These are phyloP conservation scores for Caradrina clavipalpis DNA, from an alignment of 2,888 invertebrate genomes.

Conservation along the genomic window DNA sequence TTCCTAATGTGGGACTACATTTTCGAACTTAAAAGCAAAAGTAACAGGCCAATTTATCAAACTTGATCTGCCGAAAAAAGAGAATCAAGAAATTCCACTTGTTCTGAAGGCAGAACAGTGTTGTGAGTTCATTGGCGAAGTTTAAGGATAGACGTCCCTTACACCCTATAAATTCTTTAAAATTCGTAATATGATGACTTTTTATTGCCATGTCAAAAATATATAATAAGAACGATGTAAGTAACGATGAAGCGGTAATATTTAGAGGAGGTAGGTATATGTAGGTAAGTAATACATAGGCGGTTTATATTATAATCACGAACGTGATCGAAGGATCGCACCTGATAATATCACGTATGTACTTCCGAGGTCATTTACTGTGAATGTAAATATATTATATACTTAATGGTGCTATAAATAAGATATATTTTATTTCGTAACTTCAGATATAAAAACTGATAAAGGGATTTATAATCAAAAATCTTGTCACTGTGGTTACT, in stretches of 20 bases:
- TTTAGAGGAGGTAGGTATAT: constrained; percentile 4
- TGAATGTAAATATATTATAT: not conserved
- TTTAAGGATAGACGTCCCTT: no score
- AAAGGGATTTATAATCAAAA: constrained; percentile 24
- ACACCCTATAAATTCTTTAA: no score
- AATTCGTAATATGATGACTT: no score
- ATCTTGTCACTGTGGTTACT: not conserved
- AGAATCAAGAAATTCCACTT: no score
- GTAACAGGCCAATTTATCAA: no score
- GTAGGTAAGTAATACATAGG: constrained; percentile 2
- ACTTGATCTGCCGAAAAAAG: no score
- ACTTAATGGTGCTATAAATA: constrained; percentile 27
- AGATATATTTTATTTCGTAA: constrained; percentile 18
- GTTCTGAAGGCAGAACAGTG: no score
- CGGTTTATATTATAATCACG: constrained; percentile 51
- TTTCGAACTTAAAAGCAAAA: no score
- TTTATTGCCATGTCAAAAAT: no score
- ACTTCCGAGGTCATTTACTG: constrained; percentile 54
- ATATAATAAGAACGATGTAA: no score
- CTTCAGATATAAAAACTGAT: constrained; percentile 37
- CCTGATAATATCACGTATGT: constrained; percentile 68
- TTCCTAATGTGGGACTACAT: no score
- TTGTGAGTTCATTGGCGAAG: no score
- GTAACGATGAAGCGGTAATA: constrained; percentile 13
- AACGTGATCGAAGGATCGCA: constrained; percentile 48